phyloP scores from a whole-genome alignment of 2,113 vertebrate species.

The Chiloscyllium plagiosum region DNA sequence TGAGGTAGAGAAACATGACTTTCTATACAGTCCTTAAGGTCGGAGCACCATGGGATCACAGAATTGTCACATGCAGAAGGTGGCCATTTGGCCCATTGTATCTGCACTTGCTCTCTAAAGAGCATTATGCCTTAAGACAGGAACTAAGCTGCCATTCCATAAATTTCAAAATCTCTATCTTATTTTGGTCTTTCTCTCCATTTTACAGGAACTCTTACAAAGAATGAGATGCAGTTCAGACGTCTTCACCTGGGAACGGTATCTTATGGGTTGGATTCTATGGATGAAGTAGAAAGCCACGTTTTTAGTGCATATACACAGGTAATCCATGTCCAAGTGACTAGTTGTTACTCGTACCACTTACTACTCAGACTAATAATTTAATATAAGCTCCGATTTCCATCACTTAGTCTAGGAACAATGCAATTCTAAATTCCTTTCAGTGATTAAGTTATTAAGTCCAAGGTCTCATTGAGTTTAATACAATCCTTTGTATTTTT shows the following conservation, averaged over 20 bases:
- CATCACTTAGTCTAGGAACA: background rate
- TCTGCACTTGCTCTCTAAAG: too few relatives aligned
- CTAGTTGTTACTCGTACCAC: background rate
- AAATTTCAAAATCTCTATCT: background rate
- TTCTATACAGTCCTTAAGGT: background rate
- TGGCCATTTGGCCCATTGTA: too few relatives aligned
- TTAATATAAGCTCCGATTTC: background rate
- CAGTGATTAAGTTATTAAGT: background rate
- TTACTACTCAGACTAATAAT: background rate
- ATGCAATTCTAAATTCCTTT: background rate
- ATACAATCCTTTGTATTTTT: background rate
- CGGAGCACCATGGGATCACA: background rate
- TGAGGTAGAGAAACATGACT: too few relatives aligned
- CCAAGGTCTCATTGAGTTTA: background rate
- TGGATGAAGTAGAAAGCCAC: slow-evolving; percentile 97
- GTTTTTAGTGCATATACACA: slow-evolving; percentile 94
- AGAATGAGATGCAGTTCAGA: slow-evolving; percentile 97
- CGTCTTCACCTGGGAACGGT: slow-evolving; percentile 91
- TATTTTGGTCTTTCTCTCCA: slow-evolving; percentile 5
- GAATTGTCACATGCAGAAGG: too few relatives aligned
- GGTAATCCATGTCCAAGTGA: slow-evolving; percentile 54
- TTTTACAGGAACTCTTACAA: slow-evolving; percentile 81
- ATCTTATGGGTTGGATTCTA: slow-evolving; percentile 90
- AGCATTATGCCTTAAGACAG: too few relatives aligned
- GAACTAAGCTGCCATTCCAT: background rate